Evolutionary conservation across 64 coral and sea anemone species (phyloP).

Genomic region (Dendrophyllia cribrosa): DNA sequence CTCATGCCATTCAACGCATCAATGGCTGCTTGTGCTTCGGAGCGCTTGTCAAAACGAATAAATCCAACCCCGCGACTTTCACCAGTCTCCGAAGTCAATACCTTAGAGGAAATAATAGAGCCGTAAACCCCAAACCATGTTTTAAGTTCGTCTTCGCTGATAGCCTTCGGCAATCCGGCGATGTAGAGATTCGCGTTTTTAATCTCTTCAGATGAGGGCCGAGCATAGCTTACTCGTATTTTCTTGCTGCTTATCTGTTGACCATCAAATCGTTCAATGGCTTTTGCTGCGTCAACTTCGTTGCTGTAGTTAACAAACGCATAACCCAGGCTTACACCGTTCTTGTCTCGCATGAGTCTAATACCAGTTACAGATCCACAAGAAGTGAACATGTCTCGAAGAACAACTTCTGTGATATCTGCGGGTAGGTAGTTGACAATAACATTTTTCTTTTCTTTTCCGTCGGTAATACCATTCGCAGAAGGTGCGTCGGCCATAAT

Average conservation of each 20-base stretch:
- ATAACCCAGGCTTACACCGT: slow-evolving; percentile 93
- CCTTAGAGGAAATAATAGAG: slow-evolving; percentile 94
- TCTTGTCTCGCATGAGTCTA: slow-evolving; percentile 92
- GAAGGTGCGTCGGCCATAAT: slow-evolving; percentile 11
- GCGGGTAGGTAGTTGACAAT: slow-evolving; percentile 94
- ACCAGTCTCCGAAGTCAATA: slow-evolving; percentile 89
- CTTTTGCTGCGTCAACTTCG: slow-evolving; percentile 82
- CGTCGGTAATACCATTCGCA: neutral
- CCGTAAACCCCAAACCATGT: slow-evolving; percentile 86
- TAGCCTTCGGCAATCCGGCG: slow-evolving; percentile 85
- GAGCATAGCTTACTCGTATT: slow-evolving; percentile 95
- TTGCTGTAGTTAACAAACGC: slow-evolving; percentile 95
- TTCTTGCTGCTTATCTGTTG: slow-evolving; percentile 86
- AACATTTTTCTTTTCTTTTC: slow-evolving; percentile 89
- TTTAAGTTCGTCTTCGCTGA: slow-evolving; percentile 81
- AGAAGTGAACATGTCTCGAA: slow-evolving; percentile 79
- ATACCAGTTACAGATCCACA: slow-evolving; percentile 73
- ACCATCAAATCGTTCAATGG: slow-evolving; percentile 87
- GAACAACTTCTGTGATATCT: slow-evolving; percentile 78
- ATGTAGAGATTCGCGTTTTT: slow-evolving; percentile 99
- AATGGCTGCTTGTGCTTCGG: slow-evolving; percentile 92
- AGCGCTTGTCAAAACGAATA: slow-evolving; percentile 94
- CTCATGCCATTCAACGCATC: slow-evolving; percentile 86
- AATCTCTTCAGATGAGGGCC: slow-evolving; percentile 96
- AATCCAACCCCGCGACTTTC: slow-evolving; percentile 96